phyloP scores from a whole-genome alignment of 2,113 vertebrate species.

The Gnathonemus longibarbis region DNA sequence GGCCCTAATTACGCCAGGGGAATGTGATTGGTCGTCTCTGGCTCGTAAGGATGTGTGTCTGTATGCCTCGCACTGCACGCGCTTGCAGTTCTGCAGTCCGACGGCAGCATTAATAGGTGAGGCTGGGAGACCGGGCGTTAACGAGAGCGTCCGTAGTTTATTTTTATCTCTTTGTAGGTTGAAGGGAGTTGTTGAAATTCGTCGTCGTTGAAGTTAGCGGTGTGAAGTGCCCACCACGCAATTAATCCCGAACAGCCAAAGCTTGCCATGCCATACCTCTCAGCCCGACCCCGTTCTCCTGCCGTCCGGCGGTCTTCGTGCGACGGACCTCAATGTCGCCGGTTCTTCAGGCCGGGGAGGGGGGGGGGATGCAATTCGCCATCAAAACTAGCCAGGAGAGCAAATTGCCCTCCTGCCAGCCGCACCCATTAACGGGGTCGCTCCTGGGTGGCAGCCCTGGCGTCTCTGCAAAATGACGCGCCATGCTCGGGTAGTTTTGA shows the following conservation, averaged over 20 bases:
- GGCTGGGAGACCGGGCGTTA: background rate
- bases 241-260: background rate
- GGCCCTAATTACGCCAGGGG: background rate
- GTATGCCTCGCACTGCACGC: background rate
- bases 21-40: conserved; percentile 1
- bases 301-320: background rate
- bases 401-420: conserved; percentile 52
- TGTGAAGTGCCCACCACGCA: background rate
- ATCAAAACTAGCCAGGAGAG: conserved; percentile 40
- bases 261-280: background rate
- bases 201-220: no score
- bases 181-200: background rate
- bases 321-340: background rate
- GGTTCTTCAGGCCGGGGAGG: background rate
- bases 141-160: background rate
- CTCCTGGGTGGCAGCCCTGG: conserved; percentile 23
- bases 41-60: background rate
- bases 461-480: background rate
- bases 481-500: conserved; percentile 43
- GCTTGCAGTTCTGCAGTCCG: background rate
- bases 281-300: background rate
- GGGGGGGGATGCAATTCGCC: conserved; percentile 45
- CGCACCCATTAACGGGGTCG: conserved; percentile 40
- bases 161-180: background rate
- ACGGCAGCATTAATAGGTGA: background rate